Conservation (phyloP, 2,888 invertebrate genomes). For the Machimus atricapillus region DNA sequence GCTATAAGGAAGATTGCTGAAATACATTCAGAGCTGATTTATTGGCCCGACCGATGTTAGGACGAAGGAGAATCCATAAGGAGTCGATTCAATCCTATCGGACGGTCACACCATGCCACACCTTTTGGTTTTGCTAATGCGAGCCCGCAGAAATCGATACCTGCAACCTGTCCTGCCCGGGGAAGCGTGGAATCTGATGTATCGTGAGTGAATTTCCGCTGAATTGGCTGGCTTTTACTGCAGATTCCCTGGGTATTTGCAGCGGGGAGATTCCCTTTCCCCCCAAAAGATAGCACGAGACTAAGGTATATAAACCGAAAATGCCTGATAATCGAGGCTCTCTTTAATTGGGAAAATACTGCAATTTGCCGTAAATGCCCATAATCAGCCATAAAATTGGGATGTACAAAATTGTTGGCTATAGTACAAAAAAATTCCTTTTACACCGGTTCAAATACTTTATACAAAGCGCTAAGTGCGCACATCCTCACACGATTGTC, state of each 20-base stretch:
- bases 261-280: neutral
- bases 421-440: neutral
- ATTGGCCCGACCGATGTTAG: neutral
- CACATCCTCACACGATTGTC: neutral
- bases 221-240: neutral
- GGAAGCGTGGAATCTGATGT: neutral
- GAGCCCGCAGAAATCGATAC: slow-evolving; percentile 6
- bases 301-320: neutral
- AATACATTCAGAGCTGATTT: slow-evolving; percentile 13
- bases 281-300: neutral
- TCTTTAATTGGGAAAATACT: neutral
- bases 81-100: neutral
- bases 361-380: neutral
- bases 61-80: neutral
- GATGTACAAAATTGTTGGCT: neutral
- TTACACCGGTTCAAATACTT: neutral
- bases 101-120: neutral
- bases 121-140: neutral
- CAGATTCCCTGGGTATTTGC: neutral
- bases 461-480: neutral
- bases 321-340: neutral
- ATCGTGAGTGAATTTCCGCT: neutral
- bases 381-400: neutral
- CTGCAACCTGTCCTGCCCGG: neutral
- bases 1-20: slow-evolving; percentile 12